These are phyloP conservation scores for Pungitius pungitius DNA, from an alignment of 2,113 vertebrate genomes.

Conservation along the genomic window DNA sequence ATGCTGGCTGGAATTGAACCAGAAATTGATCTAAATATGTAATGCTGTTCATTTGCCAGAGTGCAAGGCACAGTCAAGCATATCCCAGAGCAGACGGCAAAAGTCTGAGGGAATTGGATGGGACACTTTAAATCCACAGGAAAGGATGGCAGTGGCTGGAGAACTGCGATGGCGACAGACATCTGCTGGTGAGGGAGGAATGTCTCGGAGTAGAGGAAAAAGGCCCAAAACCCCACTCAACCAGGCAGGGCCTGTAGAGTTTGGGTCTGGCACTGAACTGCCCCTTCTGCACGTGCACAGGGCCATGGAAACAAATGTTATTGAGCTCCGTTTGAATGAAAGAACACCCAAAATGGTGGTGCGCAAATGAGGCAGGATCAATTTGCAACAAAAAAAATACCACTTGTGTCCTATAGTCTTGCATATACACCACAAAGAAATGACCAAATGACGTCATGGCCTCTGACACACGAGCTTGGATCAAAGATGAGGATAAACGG, in stretches of 20 bases:
- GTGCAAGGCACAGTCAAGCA: constrained; percentile 15
- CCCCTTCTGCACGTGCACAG: constrained; percentile 46
- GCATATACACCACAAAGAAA: constrained; percentile 43
- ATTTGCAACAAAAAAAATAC: background rate
- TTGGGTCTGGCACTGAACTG: constrained; percentile 62
- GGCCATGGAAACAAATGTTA: constrained; percentile 55
- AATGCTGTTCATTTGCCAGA: background rate
- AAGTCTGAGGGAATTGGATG: constrained; percentile 55
- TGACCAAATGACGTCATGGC: constrained; percentile 30
- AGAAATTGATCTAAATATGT: background rate
- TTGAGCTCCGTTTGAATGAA: constrained; percentile 46
- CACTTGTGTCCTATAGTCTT: constrained; percentile 23
- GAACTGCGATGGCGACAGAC: constrained; percentile 62
- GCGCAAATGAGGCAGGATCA: constrained; percentile 24
- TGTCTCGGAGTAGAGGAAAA: constrained; percentile 61
- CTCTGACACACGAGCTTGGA: constrained; percentile 36
- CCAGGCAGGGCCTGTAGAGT: constrained; percentile 45
- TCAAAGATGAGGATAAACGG: constrained; percentile 51
- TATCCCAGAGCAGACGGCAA: constrained; percentile 30
- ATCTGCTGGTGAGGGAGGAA: constrained; percentile 65
- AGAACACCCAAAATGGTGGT: constrained; percentile 30
- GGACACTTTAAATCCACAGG: constrained; percentile 66
- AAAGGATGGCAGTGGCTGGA: constrained; percentile 51
- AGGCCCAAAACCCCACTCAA: constrained; percentile 51
- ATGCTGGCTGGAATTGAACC: too few relatives aligned